These are phyloP conservation scores for Phalera bucephala DNA, from an alignment of 2,888 invertebrate species.

Conservation along the genomic window DNA sequence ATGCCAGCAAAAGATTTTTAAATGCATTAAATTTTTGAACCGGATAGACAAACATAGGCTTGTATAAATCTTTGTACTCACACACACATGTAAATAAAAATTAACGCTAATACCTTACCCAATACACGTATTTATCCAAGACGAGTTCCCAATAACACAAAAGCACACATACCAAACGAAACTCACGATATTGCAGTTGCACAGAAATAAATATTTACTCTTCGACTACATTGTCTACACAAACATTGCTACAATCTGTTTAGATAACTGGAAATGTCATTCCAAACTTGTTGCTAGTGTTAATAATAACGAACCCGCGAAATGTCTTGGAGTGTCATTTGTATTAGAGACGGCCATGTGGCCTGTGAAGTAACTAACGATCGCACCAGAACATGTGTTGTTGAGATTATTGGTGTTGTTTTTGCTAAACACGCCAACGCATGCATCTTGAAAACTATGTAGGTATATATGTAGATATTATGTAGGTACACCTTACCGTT, in stretches of 20 bases:
- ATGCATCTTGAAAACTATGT: too few relatives aligned
- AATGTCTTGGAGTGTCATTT: constrained; percentile 20
- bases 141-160: constrained; percentile 10
- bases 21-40: too few relatives aligned
- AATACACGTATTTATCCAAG: constrained; percentile 11
- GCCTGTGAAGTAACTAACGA: constrained; percentile 45
- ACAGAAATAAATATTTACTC: constrained; percentile 26
- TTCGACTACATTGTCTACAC: constrained; percentile 11
- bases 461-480: too few relatives aligned
- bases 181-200: constrained; percentile 13
- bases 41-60: too few relatives aligned
- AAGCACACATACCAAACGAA: constrained; percentile 1
- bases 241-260: constrained; percentile 18
- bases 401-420: constrained; percentile 32
- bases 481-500: too few relatives aligned
- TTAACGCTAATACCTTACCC: constrained; percentile 6
- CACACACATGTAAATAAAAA: too few relatives aligned
- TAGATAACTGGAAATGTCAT: constrained; percentile 17
- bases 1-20: too few relatives aligned
- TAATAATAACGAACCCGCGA: constrained; percentile 18
- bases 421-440: constrained; percentile 22
- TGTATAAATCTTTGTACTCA: too few relatives aligned
- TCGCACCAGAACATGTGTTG: constrained; percentile 33
- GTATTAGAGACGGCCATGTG: constrained; percentile 38
- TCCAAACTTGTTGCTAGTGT: constrained; percentile 7